phyloP scores from a whole-genome alignment of 2,113 vertebrate species.

The Ornithorhynchus anatinus region DNA sequence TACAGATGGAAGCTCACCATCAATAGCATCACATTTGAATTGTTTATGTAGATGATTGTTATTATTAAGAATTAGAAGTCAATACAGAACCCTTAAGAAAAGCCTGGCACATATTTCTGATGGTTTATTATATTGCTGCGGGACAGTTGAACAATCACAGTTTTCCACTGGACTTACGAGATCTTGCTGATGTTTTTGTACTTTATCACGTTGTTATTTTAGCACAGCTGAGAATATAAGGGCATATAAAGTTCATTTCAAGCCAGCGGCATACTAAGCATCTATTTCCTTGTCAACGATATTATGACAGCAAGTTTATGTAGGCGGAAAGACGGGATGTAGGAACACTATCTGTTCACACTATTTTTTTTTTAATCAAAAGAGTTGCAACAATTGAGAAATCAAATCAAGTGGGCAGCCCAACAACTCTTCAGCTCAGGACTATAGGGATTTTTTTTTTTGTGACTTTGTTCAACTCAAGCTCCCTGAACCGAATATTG shows the following conservation, averaged over 20 bases:
- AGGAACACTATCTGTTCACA: slow-evolving; percentile 33
- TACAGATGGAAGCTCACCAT: neutral
- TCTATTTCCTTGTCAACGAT: slow-evolving; percentile 45
- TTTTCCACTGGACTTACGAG: slow-evolving; percentile 32
- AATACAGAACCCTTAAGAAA: neutral
- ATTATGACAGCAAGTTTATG: slow-evolving; percentile 37
- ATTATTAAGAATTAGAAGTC: neutral
- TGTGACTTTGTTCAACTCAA: neutral
- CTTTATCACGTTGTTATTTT: neutral
- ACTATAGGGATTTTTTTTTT: slow-evolving; percentile 33
- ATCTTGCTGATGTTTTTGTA: neutral
- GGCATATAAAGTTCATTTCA: slow-evolving; percentile 43
- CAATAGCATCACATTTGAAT: neutral
- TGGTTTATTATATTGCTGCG: neutral
- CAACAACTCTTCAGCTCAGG: neutral
- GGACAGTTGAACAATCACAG: slow-evolving; percentile 9
- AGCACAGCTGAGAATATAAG: slow-evolving; percentile 15
- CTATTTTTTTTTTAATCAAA: slow-evolving; percentile 42
- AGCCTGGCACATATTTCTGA: neutral
- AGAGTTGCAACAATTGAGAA: slow-evolving; percentile 20
- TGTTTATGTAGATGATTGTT: neutral
- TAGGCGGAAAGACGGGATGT: slow-evolving; percentile 11
- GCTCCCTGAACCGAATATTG: neutral
- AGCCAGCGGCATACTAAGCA: slow-evolving; percentile 13
- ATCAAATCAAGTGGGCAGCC: neutral